Percentiles rank a stretch among this genome's conserved stretches.
Conservation (phyloP, 2,797 vertebrate species). For the Scyliorhinus canicula region DNA sequence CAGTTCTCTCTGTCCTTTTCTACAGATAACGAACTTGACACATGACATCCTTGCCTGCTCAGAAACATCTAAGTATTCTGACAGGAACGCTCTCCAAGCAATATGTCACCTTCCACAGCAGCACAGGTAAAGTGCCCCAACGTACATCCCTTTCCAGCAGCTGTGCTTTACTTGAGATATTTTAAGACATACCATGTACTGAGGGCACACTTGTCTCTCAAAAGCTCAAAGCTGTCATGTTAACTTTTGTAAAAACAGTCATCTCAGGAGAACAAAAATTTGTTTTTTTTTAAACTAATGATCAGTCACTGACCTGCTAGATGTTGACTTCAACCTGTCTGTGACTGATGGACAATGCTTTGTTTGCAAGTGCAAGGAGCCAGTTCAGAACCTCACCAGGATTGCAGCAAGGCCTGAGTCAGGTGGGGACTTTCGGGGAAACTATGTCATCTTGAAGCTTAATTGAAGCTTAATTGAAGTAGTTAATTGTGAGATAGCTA, state of each 20-base stretch:
- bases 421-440: neutral
- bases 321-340: neutral
- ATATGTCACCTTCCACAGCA: neutral
- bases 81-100: neutral
- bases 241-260: neutral
- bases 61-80: neutral
- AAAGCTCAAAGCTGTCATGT: conserved; percentile 9
- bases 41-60: neutral
- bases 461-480: neutral
- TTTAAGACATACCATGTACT: neutral
- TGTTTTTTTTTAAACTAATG: neutral
- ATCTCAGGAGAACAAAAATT: neutral
- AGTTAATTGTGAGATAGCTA: neutral
- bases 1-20: neutral
- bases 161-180: neutral
- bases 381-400: neutral
- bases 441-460: neutral
- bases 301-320: neutral
- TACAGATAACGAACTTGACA: neutral
- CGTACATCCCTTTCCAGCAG: neutral
- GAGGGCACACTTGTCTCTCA: neutral
- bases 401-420: neutral
- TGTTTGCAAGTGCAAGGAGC: neutral
- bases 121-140: neutral
- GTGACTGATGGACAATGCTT: neutral